A percentile compares a stretch with the other conserved stretches of the same genome.
These are phyloP conservation scores for Cynocephalus volans DNA, from an alignment of 2,113 vertebrate species.

Conservation along the genomic window DNA sequence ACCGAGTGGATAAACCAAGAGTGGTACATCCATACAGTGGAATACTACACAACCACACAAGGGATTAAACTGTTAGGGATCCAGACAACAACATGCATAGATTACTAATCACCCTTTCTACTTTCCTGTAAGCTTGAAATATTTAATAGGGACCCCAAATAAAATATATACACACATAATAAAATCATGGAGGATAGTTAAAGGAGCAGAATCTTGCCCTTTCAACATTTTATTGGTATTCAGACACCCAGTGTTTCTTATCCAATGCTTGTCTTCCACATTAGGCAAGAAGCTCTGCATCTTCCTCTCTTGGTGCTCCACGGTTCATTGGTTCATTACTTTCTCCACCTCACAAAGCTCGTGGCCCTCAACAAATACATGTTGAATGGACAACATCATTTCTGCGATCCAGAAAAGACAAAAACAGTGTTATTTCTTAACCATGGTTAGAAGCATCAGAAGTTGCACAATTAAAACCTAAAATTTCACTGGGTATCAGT, in stretches of 20 bases:
- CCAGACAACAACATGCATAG: rapidly evolving
- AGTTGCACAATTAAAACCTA: background rate
- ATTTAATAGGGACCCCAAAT: background rate
- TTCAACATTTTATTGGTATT: background rate
- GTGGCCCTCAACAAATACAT: background rate
- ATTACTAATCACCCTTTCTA: background rate
- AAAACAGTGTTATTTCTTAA: background rate
- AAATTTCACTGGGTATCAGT: background rate
- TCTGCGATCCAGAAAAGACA: background rate
- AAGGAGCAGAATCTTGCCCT: background rate
- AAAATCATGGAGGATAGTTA: background rate
- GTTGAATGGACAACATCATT: background rate
- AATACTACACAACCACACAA: rapidly evolving
- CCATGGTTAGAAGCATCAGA: background rate
- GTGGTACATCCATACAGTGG: rapidly evolving
- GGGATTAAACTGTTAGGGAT: rapidly evolving
- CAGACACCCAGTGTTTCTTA: background rate
- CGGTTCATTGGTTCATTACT: rapidly evolving
- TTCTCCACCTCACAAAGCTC: background rate
- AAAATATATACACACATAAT: background rate
- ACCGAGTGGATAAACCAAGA: no score
- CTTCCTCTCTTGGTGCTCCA: rapidly evolving
- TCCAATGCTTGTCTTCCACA: rapidly evolving
- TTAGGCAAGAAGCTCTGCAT: rapidly evolving
- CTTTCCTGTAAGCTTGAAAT: background rate